These are phyloP conservation scores for Drosophila gunungcola DNA, from an alignment of 1,140 invertebrate genomes.

Conservation along the genomic window DNA sequence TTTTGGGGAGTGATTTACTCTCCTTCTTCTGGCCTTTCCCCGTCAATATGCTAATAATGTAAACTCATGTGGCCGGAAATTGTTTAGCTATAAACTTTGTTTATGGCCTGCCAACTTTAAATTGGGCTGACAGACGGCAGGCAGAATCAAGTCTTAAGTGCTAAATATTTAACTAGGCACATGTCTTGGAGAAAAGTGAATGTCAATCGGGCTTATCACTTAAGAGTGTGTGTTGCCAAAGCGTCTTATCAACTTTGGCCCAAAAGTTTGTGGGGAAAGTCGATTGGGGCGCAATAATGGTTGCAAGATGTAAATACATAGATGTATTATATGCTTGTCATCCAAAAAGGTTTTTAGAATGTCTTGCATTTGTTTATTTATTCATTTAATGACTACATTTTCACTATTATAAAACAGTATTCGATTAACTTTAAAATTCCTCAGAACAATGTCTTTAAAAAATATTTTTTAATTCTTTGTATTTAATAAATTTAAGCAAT, in stretches of 20 bases:
- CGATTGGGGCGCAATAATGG: slow-evolving; percentile 1
- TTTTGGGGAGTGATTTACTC: slow-evolving; percentile 51
- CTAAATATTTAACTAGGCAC: slow-evolving; percentile 53
- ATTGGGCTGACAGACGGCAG: slow-evolving; percentile 30
- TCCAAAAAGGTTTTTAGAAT: not conserved
- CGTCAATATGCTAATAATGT: slow-evolving; percentile 79
- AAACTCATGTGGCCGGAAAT: slow-evolving; percentile 72
- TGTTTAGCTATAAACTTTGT: slow-evolving; percentile 78
- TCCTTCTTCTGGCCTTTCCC: slow-evolving; percentile 31
- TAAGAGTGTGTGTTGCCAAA: slow-evolving; percentile 29
- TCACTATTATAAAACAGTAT: too few species aligned
- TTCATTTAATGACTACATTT: too few species aligned
- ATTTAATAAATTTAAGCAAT: too few species aligned
- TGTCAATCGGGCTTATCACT: slow-evolving; percentile 41
- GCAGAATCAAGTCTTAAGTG: slow-evolving; percentile 33
- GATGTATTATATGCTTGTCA: not conserved
- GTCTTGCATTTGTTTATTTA: too few species aligned
- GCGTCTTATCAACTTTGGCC: slow-evolving; percentile 29
- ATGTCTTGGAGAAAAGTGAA: slow-evolving; percentile 32
- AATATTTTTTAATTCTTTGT: not conserved
- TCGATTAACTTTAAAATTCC: too few species aligned
- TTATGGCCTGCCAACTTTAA: slow-evolving; percentile 56
- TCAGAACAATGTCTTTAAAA: too few species aligned
- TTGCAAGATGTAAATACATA: not conserved
- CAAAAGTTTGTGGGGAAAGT: slow-evolving; percentile 15